Conservation (phyloP, 1,140 invertebrate genomes). For the Lordiphosa collinella region DNA sequence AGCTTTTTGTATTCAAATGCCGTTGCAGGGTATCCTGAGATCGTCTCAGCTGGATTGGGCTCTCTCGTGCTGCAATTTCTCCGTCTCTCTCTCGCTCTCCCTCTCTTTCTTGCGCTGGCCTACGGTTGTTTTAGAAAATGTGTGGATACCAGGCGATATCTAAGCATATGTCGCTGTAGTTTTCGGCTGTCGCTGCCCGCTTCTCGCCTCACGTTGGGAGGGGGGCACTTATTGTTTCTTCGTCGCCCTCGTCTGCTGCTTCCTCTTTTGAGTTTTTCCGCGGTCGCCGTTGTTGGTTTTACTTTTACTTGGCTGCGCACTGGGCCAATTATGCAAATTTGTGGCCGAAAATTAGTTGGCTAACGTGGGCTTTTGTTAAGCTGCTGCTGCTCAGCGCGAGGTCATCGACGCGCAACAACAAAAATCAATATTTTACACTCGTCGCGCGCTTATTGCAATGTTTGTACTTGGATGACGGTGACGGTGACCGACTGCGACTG, state of each 20-base stretch:
- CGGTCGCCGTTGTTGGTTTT: constrained; percentile 51
- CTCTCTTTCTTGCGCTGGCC: constrained; percentile 50
- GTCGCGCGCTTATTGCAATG: constrained; percentile 11
- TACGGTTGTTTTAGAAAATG: constrained; percentile 93
- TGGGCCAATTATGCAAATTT: constrained; percentile 66
- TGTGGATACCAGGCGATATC: constrained; percentile 91
- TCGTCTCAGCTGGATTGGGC: constrained; percentile 26
- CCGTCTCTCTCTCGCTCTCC: constrained; percentile 20
- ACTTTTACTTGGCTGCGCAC: constrained; percentile 37
- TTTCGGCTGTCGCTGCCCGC: constrained; percentile 54
- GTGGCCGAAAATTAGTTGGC: too few relatives aligned
- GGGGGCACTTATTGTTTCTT: too few relatives aligned
- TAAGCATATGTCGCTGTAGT: constrained; percentile 85
- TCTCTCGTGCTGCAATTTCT: constrained; percentile 16
- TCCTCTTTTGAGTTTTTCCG: constrained; percentile 33
- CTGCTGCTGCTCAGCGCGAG: constrained; percentile 35
- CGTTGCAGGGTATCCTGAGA: constrained; percentile 45
- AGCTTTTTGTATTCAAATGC: constrained; percentile 39
- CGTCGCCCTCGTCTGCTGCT: constrained; percentile 23
- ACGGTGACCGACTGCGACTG: constrained; percentile 29
- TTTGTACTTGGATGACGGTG: constrained; percentile 10
- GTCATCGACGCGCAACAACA: constrained; percentile 57
- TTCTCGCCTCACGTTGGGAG: constrained; percentile 29
- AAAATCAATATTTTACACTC: constrained; percentile 67
- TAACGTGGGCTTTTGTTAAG: constrained; percentile 10